Conservation (phyloP, 2,888 invertebrate genomes). For the Drosophila incognita region DNA sequence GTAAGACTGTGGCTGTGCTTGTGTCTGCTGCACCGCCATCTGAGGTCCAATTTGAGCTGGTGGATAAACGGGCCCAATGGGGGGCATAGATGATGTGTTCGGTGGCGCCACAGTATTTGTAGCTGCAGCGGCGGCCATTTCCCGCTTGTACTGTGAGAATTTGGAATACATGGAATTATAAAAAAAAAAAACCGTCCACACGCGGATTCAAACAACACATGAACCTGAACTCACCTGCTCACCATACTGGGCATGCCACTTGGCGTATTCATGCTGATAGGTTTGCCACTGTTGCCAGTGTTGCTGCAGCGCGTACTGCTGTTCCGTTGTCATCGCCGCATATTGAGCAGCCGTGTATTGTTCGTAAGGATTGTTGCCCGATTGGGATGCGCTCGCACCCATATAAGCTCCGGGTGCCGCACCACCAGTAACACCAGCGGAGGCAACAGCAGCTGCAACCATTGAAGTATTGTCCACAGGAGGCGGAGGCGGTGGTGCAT, state of each 20-base stretch:
- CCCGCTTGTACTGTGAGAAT: constrained; percentile 82
- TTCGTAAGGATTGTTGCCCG: constrained; percentile 68
- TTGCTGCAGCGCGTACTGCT: constrained; percentile 84
- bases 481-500: constrained; percentile 72
- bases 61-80: constrained; percentile 36
- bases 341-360: constrained; percentile 83
- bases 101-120: constrained; percentile 4
- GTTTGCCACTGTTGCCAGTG: constrained; percentile 85
- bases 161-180: background rate
- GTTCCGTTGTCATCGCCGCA: constrained; percentile 83
- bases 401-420: background rate
- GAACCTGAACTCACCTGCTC: constrained; percentile 79
- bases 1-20: constrained; percentile 12
- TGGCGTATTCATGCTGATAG: constrained; percentile 84
- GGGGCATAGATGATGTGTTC: constrained; percentile 1
- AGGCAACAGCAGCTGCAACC: background rate
- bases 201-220: background rate
- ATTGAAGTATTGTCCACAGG: constrained; percentile 39
- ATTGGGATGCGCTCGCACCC: constrained; percentile 5
- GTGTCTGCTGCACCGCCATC: constrained; percentile 37
- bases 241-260: constrained; percentile 85
- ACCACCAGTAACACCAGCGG: background rate
- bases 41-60: constrained; percentile 19
- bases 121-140: constrained; percentile 83
- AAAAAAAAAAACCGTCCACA: background rate